These are phyloP conservation scores for Volucella zonaria DNA, from an alignment of 2,888 invertebrate species.

Conservation along the genomic window DNA sequence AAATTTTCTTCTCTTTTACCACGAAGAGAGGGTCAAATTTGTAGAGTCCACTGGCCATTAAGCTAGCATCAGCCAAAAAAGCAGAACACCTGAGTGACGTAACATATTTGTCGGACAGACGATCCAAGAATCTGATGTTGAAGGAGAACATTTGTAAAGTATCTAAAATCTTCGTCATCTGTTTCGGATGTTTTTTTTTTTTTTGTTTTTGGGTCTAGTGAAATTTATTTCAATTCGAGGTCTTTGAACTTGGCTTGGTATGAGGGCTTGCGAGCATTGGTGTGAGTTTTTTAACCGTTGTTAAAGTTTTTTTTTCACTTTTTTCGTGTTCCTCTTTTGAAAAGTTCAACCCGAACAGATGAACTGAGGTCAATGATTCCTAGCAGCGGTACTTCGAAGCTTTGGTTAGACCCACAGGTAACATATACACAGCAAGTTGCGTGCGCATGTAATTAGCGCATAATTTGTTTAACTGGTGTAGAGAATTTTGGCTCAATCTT, in stretches of 20 bases:
- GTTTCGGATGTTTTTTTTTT: conserved; percentile 15
- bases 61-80: background rate
- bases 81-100: conserved; percentile 55
- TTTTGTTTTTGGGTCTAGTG: conserved; percentile 62
- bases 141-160: conserved; percentile 11
- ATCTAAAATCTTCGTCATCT: conserved; percentile 53
- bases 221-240: conserved; percentile 64
- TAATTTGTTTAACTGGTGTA: conserved; percentile 58
- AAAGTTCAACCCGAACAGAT: conserved; percentile 65
- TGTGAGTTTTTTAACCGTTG: conserved; percentile 59
- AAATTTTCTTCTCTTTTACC: conserved; percentile 31
- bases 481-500: conserved; percentile 16
- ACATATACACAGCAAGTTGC: conserved; percentile 52
- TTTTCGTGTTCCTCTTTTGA: conserved; percentile 23
- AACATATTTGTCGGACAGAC: conserved; percentile 34
- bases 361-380: conserved; percentile 66
- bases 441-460: conserved; percentile 61
- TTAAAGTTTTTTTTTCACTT: conserved; percentile 19
- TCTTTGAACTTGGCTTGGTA: conserved; percentile 58
- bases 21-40: conserved; percentile 19
- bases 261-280: conserved; percentile 31
- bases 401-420: conserved; percentile 27
- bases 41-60: conserved; percentile 9
- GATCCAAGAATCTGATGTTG: conserved; percentile 41
- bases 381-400: conserved; percentile 47